Evolutionary conservation across 2,888 invertebrate genomes (phyloP).

Genomic region (Villa cingulata): DNA sequence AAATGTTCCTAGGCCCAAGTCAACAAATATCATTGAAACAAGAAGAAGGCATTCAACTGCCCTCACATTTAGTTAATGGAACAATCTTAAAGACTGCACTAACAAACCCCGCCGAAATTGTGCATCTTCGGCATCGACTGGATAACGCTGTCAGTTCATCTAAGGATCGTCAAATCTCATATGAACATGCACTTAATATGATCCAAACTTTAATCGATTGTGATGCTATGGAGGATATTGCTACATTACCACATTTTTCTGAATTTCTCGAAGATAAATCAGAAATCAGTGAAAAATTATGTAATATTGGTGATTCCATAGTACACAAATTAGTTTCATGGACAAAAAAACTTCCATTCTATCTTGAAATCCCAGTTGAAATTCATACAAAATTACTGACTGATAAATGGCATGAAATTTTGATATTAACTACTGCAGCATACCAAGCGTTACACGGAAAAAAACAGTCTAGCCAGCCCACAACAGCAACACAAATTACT

Average conservation of each 20-base stretch:
- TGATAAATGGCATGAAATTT: slow-evolving; percentile 95
- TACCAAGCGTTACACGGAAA: slow-evolving; percentile 82
- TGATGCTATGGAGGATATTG: slow-evolving; percentile 93
- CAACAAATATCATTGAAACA: slow-evolving; percentile 33
- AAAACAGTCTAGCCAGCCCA: slow-evolving; percentile 27
- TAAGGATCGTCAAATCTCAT: slow-evolving; percentile 65
- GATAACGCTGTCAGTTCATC: slow-evolving; percentile 82
- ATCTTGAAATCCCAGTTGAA: slow-evolving; percentile 89
- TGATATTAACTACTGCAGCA: slow-evolving; percentile 85
- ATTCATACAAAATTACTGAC: slow-evolving; percentile 90
- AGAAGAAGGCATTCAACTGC: slow-evolving; percentile 30
- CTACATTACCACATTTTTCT: slow-evolving; percentile 80
- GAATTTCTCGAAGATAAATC: slow-evolving; percentile 82
- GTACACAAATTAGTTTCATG: slow-evolving; percentile 97
- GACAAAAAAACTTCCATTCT: slow-evolving; percentile 97
- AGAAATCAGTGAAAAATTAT: slow-evolving; percentile 80
- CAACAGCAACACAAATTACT: slow-evolving; percentile 25
- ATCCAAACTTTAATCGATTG: slow-evolving; percentile 88
- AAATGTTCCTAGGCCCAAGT: slow-evolving; percentile 30
- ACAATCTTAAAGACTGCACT: slow-evolving; percentile 88
- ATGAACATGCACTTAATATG: slow-evolving; percentile 76
- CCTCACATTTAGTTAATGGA: slow-evolving; percentile 75
- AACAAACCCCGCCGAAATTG: slow-evolving; percentile 86
- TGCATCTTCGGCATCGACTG: slow-evolving; percentile 73
- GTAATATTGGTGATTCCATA: slow-evolving; percentile 94